Conservation (phyloP, 2,113 vertebrate genomes). For the Odontophorus gujanensis region DNA sequence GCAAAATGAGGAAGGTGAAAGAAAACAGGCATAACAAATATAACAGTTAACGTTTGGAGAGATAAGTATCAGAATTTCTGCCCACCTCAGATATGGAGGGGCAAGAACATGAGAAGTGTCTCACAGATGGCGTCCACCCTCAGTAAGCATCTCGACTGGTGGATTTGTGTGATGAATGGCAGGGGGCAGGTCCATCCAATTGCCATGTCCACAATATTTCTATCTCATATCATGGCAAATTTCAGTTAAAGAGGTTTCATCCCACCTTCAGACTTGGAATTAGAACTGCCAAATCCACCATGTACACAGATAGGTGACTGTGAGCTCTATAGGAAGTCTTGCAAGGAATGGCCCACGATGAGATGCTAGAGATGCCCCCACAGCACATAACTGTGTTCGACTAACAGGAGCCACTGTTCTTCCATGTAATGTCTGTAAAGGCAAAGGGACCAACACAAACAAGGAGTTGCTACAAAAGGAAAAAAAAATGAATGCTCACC, state of each 20-base stretch:
- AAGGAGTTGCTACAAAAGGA: no score
- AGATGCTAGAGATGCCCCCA: fast-evolving
- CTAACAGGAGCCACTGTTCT: fast-evolving
- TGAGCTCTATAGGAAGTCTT: neutral
- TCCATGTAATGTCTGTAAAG: neutral
- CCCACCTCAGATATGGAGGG: neutral
- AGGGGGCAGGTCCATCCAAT: neutral
- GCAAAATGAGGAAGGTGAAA: constrained; percentile 29
- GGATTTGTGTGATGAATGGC: neutral
- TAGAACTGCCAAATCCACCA: fast-evolving
- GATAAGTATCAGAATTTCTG: neutral
- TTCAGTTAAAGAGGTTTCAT: neutral
- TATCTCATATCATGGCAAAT: neutral
- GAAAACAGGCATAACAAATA: neutral
- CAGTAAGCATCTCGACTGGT: neutral
- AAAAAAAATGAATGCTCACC: no score
- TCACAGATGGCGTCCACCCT: neutral
- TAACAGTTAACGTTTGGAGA: neutral
- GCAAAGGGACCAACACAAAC: no score
- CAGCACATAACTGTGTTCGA: neutral
- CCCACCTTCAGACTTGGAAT: neutral
- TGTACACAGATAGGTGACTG: neutral
- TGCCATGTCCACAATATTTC: neutral
- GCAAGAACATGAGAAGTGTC: neutral
- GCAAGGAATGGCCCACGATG: neutral